Base-by-base conservation (phyloP, 2,797 vertebrate species). In the Gymnodraco acuticeps region DNA sequence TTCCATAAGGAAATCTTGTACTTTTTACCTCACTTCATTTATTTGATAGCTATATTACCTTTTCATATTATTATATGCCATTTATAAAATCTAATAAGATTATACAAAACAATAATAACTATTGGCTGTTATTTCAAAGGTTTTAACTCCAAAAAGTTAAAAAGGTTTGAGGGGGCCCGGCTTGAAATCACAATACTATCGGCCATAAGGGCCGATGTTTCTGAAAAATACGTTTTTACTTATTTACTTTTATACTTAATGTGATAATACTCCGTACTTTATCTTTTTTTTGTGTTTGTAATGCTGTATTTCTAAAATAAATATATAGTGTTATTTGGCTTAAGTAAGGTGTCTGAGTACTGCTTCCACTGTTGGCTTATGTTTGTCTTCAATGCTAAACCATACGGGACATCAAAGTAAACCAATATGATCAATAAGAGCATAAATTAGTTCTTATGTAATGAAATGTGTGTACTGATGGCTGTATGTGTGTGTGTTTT, bases 401-500 rank as follows among this genome's bases (percentile, higher is more conserved):
- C 1, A 17, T 3, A 42, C 8, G 17, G 2, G 63, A 56, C 16
- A 17, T 33, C 3, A 53, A 33, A 38, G 33, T 64, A 19, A 54
- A 41, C 33, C 5, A 3, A 33, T 45, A 20, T 48, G 11, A 64
- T 20, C 27, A 17, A 31, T 41, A 10, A 43, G 31, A 27, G 13
- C 51, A 9, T 65, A 13, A 4, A n/a, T 51, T 3, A 54, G 17
- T 54, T 58, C 3, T 63, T 54, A 1, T 38, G 3, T 63, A 42
- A 46, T 64, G 27, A n/a, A 41, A 4, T 41, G 10, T 55, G 13
- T 71, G 41, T 70, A 23, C 11, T 75, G 14, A 78, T 31, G 47
- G 13, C 3, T 64, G 8, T 77, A 12, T 75, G 41, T 75, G 16
- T 75, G 16, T 82, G 20, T 79, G 50, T 77, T 76, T 73, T 82